Evolutionary conservation across 2,113 vertebrate species (phyloP).

Genomic region (Hyperopisus bebe): DNA sequence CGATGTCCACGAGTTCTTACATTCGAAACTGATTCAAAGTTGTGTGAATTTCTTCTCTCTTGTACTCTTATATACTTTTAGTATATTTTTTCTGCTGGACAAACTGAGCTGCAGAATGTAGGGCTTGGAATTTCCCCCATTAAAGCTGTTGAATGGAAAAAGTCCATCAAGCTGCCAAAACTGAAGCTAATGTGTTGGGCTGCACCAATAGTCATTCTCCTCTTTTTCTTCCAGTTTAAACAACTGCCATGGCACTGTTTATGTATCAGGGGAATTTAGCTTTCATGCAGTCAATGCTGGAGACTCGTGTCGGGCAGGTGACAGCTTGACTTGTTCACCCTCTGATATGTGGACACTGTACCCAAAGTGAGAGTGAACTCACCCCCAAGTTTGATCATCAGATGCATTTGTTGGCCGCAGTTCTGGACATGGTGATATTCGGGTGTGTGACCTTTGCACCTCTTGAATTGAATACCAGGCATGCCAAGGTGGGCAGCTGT

Average conservation of each 20-base stretch:
- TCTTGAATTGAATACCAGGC: slow-evolving; percentile 5
- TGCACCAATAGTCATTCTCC: neutral
- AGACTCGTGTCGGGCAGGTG: neutral
- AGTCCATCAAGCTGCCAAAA: neutral
- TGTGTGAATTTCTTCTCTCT: neutral
- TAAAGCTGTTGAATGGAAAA: neutral
- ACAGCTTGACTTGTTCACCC: neutral
- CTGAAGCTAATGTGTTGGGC: neutral
- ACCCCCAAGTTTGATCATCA: neutral
- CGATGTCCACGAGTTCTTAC: too few species aligned
- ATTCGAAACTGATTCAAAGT: neutral
- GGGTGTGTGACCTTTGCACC: slow-evolving; percentile 1
- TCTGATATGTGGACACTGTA: neutral
- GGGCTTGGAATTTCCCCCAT: slow-evolving; percentile 4
- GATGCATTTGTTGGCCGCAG: neutral
- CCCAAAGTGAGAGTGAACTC: neutral
- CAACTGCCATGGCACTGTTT: neutral
- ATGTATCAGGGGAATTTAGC: neutral
- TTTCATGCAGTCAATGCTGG: neutral
- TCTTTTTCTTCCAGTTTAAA: neutral
- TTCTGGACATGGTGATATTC: neutral
- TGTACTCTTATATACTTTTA: neutral
- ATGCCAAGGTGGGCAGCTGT: slow-evolving; percentile 27
- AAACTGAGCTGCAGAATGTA: neutral
- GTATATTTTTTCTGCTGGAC: neutral